Percentiles rank a stretch among this genome's conserved stretches.
Conservation (phyloP, 2,797 vertebrate genomes). For the Myotis findleyi region DNA sequence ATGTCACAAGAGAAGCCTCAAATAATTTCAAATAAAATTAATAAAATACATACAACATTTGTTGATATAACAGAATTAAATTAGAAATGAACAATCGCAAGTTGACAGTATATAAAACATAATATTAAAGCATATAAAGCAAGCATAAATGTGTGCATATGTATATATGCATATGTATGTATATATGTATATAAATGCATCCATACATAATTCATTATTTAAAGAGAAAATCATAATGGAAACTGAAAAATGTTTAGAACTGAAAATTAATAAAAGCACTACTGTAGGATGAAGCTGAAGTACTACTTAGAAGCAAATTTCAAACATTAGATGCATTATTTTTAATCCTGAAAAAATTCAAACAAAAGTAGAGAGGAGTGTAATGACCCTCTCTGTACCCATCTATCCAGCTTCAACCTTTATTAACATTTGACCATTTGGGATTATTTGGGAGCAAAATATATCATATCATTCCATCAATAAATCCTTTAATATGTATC, state of each 20-base stretch:
- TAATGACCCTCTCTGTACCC: background rate
- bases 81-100: background rate
- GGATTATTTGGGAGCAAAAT: conserved; percentile 9
- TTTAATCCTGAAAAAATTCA: conserved; percentile 30
- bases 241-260: conserved; percentile 19
- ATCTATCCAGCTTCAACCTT: background rate
- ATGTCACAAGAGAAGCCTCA: background rate
- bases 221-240: background rate
- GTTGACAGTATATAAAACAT: background rate
- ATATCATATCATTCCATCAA: background rate
- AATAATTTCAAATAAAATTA: conserved; percentile 37
- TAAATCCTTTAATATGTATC: background rate
- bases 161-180: background rate
- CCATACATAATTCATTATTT: background rate
- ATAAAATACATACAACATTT: background rate
- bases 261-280: background rate
- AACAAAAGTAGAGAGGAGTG: background rate
- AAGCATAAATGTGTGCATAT: background rate
- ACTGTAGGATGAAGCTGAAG: background rate
- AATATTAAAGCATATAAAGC: background rate
- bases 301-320: background rate
- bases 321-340: background rate
- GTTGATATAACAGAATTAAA: background rate
- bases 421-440: background rate
- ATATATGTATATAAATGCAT: background rate